Percentiles rank a stretch among this genome's conserved stretches.
Conservation (phyloP, 1,140 invertebrate species). For the Sarcophaga peregrina region DNA sequence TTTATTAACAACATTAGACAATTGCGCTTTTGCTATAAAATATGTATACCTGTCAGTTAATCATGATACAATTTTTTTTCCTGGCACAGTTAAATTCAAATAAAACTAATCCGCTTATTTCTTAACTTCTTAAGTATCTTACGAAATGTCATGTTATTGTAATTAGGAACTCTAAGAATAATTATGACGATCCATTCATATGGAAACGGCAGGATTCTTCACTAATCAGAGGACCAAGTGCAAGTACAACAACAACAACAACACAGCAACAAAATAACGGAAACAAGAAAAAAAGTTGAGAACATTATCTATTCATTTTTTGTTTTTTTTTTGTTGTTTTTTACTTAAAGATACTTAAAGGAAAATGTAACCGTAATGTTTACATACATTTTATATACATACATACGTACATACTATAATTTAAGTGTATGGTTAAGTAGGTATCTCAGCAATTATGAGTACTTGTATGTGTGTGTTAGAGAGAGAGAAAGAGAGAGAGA, state of each 20-base stretch:
- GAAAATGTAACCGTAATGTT: background rate
- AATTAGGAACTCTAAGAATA: background rate
- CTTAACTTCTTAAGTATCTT: background rate
- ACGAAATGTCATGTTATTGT: background rate
- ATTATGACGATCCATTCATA: background rate
- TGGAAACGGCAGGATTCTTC: background rate
- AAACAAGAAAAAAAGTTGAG: background rate
- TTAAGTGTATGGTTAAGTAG: background rate
- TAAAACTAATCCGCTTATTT: background rate
- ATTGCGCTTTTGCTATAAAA: no score
- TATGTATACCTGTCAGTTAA: no score
- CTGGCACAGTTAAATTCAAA: background rate
- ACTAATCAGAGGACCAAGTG: background rate
- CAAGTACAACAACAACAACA: background rate
- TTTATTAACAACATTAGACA: no score
- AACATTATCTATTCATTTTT: background rate
- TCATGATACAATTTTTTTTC: background rate
- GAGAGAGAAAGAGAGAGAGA: background rate
- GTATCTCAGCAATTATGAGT: background rate
- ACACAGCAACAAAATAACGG: background rate
- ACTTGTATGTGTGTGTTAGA: background rate
- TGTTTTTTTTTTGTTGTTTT: background rate
- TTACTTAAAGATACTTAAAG: conserved; percentile 25
- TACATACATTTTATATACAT: no score
- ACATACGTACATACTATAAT: background rate